phyloP scores from a whole-genome alignment of 2,888 invertebrate species.

The Rhyacophila evoluta region DNA sequence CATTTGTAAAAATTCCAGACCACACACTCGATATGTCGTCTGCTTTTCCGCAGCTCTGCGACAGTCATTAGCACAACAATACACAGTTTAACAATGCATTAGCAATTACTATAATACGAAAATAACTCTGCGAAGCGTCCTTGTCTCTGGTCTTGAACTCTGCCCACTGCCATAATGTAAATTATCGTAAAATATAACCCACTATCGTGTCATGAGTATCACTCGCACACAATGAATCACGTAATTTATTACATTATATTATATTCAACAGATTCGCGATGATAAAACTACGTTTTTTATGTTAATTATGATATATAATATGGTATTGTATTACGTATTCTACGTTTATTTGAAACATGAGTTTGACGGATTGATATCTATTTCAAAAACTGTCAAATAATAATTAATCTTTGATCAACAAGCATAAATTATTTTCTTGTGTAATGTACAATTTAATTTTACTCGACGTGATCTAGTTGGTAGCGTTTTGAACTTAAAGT shows the following conservation, averaged over 20 bases:
- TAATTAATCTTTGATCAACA: no score
- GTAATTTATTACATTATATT: neutral
- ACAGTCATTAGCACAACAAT: constrained; percentile 12
- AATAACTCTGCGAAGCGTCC: neutral
- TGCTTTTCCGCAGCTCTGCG: neutral
- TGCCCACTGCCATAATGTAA: neutral
- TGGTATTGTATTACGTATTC: neutral
- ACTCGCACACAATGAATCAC: neutral
- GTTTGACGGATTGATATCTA: no score
- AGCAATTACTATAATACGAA: constrained; percentile 22
- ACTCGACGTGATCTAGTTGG: no score
- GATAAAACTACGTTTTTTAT: neutral
- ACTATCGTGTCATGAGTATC: neutral
- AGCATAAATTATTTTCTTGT: no score
- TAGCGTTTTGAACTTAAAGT: no score
- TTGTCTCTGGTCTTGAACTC: constrained; percentile 5
- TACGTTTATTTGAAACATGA: neutral
- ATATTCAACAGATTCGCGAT: neutral
- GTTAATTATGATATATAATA: neutral
- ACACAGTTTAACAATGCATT: neutral
- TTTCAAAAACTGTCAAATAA: no score
- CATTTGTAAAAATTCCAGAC: neutral
- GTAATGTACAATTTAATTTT: no score
- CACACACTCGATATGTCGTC: neutral
- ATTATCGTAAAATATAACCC: neutral